Evolutionary conservation across 2,797 vertebrate genomes (phyloP).

Genomic region (Chelmon rostratus): DNA sequence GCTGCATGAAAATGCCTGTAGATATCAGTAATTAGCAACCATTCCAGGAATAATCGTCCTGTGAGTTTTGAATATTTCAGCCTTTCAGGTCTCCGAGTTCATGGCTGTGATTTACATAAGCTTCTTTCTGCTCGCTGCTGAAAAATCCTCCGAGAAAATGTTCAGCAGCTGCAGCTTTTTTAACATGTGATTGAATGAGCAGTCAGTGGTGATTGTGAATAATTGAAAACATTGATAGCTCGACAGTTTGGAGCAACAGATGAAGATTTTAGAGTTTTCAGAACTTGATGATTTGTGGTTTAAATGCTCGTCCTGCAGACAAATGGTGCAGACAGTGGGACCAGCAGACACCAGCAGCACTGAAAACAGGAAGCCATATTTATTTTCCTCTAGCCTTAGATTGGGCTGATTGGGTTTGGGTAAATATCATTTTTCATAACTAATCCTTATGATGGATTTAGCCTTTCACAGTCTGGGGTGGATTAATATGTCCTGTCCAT

Average conservation of each 20-base stretch:
- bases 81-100: background rate
- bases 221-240: background rate
- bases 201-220: background rate
- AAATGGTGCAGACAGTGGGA: too few species aligned
- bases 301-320: background rate
- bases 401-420: conserved; percentile 47
- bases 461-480: conserved; percentile 44
- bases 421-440: conserved; percentile 63
- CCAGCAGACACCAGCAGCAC: background rate
- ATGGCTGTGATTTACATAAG: background rate
- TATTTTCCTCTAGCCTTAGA: conserved; percentile 1
- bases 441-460: conserved; percentile 67
- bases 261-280: background rate
- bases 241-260: background rate
- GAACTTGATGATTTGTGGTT: background rate
- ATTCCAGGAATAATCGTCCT: background rate
- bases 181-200: background rate
- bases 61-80: background rate
- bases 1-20: background rate
- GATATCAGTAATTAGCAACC: background rate
- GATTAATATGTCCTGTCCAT: conserved; percentile 62
- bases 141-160: background rate
- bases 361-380: background rate
- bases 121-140: background rate
- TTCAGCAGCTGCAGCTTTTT: background rate